Evolutionary conservation across 2,797 vertebrate genomes (phyloP).

Genomic region (Cossypha caffra): DNA sequence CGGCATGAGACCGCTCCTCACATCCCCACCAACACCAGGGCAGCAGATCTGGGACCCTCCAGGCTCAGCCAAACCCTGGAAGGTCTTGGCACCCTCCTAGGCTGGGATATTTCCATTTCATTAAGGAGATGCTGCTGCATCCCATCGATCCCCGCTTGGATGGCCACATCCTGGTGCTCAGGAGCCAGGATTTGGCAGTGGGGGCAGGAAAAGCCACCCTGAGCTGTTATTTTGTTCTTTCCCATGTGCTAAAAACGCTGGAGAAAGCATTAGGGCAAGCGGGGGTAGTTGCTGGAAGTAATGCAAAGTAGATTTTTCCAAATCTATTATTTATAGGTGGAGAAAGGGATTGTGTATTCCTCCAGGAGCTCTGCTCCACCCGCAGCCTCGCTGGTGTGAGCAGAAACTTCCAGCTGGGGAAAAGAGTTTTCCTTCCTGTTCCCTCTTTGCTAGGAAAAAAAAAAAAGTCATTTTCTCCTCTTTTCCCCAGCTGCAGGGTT

Average conservation of each 20-base stretch:
- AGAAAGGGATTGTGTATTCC: not conserved
- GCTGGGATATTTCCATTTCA: not conserved
- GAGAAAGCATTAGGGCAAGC: conserved; percentile 5
- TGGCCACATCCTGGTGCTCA: not conserved
- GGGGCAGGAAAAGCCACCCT: accelerated
- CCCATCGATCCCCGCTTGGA: not conserved
- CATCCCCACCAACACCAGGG: not conserved
- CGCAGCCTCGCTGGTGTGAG: not conserved
- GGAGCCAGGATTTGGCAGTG: not conserved
- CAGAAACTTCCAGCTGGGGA: not conserved
- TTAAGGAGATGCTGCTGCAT: not conserved
- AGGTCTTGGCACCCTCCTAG: not conserved
- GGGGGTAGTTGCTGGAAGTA: conserved; percentile 52
- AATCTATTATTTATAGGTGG: conserved; percentile 52
- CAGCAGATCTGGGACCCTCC: not conserved
- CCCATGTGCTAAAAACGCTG: not conserved
- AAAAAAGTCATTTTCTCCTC: not conserved
- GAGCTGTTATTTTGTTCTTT: not conserved
- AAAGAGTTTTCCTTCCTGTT: not conserved
- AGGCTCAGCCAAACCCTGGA: not conserved
- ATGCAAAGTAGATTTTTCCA: not conserved
- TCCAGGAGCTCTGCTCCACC: not conserved
- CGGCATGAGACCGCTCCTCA: accelerated
- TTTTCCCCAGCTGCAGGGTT: accelerated
- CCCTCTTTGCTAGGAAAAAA: accelerated